Evolutionary conservation across 1,140 invertebrate genomes (phyloP), one percentile per base, ranked within the genome.

Genomic region (Drosophila burlai): DNA sequence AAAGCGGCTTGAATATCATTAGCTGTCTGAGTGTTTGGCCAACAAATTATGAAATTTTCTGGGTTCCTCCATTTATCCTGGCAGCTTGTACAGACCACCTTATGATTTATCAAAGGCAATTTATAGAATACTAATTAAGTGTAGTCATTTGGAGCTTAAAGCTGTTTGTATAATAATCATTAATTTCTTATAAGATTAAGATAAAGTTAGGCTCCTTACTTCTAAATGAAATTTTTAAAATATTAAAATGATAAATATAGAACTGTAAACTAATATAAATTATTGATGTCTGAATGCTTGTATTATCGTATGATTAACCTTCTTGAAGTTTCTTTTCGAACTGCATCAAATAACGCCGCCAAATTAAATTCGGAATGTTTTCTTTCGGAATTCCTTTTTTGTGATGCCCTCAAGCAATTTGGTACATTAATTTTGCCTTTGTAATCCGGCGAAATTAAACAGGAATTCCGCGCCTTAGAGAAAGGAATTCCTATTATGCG

Each of bases 1-100:
- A 42, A 69, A 40, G 67, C 24, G n/a, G 67, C 64, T 68, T 40
- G 64, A 36, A 68, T 69, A 68, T 55, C 40, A 71, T 69, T 68
- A 68, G 34, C 29, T 71, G 36, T 71, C 18, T 26, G 16, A 38
- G 64, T 29, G 57, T 65, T 69, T 71, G 18, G 16, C 38, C 64
- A 71, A 57, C 9, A 43, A 47, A 55, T 57, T 57, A 68, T 55
- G 46, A 31, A 67, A 67, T 66, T 67, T 67, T 50, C 40, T n/a
- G n/a, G n/a, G 18, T 29, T 42, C 4, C 26, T 24, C 5, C 10
- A 4, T 21, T 31, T 42, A 18, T 13, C n/a, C 11, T 34, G 57
- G 21, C 16, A 45, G 24, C 34, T 45, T 65, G 43, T 34, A n/a
- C 40, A 38, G 13, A 16, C 1, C 18, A 18, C 34, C 18, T 24